Base-by-base conservation (phyloP, 1,140 invertebrate genomes). In the Anastrepha obliqua region DNA sequence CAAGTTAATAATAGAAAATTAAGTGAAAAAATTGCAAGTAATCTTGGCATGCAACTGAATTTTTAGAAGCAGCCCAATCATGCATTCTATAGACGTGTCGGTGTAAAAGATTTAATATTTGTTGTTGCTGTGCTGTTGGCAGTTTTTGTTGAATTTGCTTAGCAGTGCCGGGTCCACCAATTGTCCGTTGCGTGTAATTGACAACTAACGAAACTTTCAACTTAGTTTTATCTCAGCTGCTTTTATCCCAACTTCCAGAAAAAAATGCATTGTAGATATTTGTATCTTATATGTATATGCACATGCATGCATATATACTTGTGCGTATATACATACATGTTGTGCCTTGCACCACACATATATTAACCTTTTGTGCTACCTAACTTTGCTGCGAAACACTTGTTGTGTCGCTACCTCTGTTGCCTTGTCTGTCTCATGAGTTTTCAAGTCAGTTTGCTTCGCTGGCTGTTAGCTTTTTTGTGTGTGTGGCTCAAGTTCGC, bases 121-220 rank as follows among this genome's bases (percentile, higher is more conserved):
- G 3, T 74, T 47, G 39, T 67, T 67, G n/a, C 8, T 0, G 64
- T 8, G 64, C 9, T 67, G 64, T 29, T 67, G 15, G 17, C 39
- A 74, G 5, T 42, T 74, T 74, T 47, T 13, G 42, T 74, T 74
- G 55, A 17, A 55, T 6, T 55, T 51, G 6, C 47, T n/a, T 17
- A 20, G 9, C 74, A 81, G 44, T 81, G 44, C 7, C 51, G 74
- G 13, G 74, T 55, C 11, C 47, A 20, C 1, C n/a, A 7, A 9
- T 58, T 29, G 17, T 29, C 29, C 17, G 11, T 20, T 55, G 17
- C 44, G 9, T 29, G 8, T 81, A 81, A 81, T 81, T 81, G 47
- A 55, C 42, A 55, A 81, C 47, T 55, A 42, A 81, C 74, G 47
- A 81, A 81, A 81, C 74, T 81, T 81, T 81, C 74, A 20, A 55